phyloP scores from a whole-genome alignment of 2,888 invertebrate species.

The Drosophila helvetica region DNA sequence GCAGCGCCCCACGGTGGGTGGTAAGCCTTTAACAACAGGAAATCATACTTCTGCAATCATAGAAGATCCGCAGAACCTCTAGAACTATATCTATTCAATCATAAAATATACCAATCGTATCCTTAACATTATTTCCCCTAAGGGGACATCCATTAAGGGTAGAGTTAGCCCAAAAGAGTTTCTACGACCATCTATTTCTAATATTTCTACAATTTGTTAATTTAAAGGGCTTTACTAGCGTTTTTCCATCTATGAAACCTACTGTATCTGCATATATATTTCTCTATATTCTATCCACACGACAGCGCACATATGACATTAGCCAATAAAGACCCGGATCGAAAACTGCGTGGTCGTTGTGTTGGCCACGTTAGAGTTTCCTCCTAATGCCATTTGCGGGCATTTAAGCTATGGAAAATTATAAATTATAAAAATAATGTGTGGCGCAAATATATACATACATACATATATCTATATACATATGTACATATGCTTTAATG shows the following conservation, averaged over 20 bases:
- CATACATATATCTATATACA: neutral
- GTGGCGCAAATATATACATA: neutral
- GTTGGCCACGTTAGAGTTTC: constrained; percentile 6
- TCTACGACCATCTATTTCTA: no score
- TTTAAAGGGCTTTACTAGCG: neutral
- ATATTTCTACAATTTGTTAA: no score
- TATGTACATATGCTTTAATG: neutral
- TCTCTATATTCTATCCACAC: neutral
- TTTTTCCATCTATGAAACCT: neutral
- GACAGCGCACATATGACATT: neutral
- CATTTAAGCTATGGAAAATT: neutral
- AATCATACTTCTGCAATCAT: no score
- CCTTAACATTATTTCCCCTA: neutral
- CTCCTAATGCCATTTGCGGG: constrained; percentile 14
- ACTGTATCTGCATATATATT: neutral
- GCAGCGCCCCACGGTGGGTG: neutral
- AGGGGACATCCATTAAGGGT: neutral
- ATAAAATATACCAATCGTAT: no score
- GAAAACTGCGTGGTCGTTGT: neutral
- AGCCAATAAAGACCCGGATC: neutral
- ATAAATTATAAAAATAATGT: neutral
- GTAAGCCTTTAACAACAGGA: no score
- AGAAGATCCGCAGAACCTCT: no score
- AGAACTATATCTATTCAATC: neutral
- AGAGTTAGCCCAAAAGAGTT: no score